Evolutionary conservation across 2,113 vertebrate genomes (phyloP).

Genomic region (Platichthys stellatus): DNA sequence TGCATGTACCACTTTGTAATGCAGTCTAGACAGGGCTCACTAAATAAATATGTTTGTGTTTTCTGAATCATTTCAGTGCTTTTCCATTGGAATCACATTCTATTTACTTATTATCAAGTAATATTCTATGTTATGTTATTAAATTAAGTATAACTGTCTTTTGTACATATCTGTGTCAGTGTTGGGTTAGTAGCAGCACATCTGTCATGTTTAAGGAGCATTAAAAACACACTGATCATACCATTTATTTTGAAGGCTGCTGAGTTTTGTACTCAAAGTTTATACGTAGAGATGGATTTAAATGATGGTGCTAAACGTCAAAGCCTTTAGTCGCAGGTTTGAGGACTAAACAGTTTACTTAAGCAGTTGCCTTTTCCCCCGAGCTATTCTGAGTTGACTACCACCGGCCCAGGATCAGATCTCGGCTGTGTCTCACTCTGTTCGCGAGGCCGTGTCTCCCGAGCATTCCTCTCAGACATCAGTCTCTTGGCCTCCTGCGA

Average conservation of each 20-base stretch:
- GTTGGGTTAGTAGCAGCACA: not conserved
- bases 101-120: no score
- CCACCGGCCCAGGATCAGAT: conserved; percentile 8
- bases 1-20: conserved; percentile 35
- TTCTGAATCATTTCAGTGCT: no score
- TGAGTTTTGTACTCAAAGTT: no score
- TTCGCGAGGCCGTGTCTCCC: conserved; percentile 33
- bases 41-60: not conserved
- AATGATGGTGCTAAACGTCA: not conserved
- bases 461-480: conserved; percentile 48
- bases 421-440: conserved; percentile 3
- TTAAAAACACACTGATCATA: not conserved
- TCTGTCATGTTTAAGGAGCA: not conserved
- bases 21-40: conserved; percentile 34
- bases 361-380: conserved; percentile 6
- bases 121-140: not conserved
- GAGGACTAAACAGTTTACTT: not conserved
- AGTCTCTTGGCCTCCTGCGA: conserved; percentile 60
- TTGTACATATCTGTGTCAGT: no score
- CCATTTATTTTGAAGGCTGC: not conserved
- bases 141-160: not conserved
- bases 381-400: conserved; percentile 10
- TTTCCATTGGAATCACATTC: no score
- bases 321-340: not conserved
- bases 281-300: not conserved